Percentiles rank a stretch among this genome's conserved stretches.
Conservation (phyloP, 2,888 invertebrate genomes). For the Drosophila helvetica region DNA sequence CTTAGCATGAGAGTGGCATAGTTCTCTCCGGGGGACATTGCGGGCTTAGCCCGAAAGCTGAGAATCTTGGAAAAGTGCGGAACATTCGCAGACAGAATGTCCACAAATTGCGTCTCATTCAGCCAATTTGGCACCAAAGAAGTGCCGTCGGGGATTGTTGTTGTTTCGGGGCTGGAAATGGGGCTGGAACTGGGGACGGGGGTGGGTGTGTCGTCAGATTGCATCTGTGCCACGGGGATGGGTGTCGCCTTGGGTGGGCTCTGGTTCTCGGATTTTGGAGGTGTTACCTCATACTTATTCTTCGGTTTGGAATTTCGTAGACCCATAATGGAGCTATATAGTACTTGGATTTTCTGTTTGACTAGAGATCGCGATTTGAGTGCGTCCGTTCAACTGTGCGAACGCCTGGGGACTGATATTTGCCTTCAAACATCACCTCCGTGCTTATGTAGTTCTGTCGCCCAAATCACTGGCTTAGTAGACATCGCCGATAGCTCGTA, state of each 20-base stretch:
- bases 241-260: constrained; percentile 1
- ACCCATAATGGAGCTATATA: constrained; percentile 46
- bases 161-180: neutral
- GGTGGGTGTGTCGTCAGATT: no score
- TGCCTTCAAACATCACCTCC: constrained; percentile 10
- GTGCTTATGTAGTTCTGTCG: constrained; percentile 1
- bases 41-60: constrained; percentile 56
- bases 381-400: constrained; percentile 26
- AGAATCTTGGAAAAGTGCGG: constrained; percentile 57
- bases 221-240: neutral
- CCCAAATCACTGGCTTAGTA: constrained; percentile 17
- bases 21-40: constrained; percentile 74
- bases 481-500: neutral
- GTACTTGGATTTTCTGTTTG: neutral
- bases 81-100: constrained; percentile 51
- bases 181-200: neutral
- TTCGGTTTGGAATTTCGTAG: constrained; percentile 55
- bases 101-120: constrained; percentile 61
- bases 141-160: constrained; percentile 10
- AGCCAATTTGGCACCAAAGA: constrained; percentile 70
- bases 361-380: neutral
- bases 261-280: neutral
- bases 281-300: constrained; percentile 53
- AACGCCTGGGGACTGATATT: constrained; percentile 29
- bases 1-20: constrained; percentile 75